Base-by-base conservation (phyloP, 2,888 invertebrate genomes). In the Ichneumoninae sp. region DNA sequence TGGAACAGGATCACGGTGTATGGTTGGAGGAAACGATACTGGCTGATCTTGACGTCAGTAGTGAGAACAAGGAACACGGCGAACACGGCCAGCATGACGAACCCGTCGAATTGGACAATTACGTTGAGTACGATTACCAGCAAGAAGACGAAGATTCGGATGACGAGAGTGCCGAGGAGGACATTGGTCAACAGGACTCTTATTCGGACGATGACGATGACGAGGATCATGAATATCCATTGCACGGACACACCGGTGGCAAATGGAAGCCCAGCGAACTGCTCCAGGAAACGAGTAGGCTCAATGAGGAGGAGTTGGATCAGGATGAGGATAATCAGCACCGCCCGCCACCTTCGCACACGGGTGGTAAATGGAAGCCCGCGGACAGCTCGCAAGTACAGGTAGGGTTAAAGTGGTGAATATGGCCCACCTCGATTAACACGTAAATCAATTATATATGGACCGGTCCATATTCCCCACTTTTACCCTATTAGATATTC, bases 261-360 rank as follows among this genome's bases (percentile, higher is more conserved):
- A 97, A 97, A 92, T 97, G 97, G 97, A 96, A 96, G 89, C 97
- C 97, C 0, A 96, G 90, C 36, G 90, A 89, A 81, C 88, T 92
- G 22, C 88, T 89, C 4, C 87, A 89, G 77, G 88, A 91, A 79
- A 90, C 92, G 68, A 81, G 85, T 52, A 89, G 91, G 44, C 88
- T 94, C 92, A 95, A 95, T 84, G 91, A 94, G 88, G 88, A 92
- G 54, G 91, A 92, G 10, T 87, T 89, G 85, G 92, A 92, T n/a
- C 86, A 88, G 16, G 90, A 91, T 6, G 88, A 90, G 36, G 91
- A 89, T 68, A 88, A 91, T 79, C 89, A 90, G 22, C 88, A 92
- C 44, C 91, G 89, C 94, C 95, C 95, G 6, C 94, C 95, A 1
- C 94, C 95, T 3, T 93, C 95, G 81, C 95, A 95, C 85, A 95